Evolutionary conservation across 2,888 invertebrate species (phyloP).

Genomic region (Morpho deidamia): DNA sequence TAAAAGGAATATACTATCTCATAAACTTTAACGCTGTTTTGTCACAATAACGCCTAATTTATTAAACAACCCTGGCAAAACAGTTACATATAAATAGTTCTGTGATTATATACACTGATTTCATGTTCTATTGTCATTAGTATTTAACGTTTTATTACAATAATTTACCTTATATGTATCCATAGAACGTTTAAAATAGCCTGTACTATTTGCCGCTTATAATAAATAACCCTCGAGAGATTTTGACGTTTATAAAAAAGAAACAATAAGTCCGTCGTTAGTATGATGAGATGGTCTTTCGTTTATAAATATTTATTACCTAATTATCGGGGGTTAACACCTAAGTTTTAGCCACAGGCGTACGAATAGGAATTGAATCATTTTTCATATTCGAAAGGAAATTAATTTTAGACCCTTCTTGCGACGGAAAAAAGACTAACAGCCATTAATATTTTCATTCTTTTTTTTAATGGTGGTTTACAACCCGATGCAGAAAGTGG

Average conservation of each 20-base stretch:
- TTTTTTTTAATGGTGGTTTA: too few species aligned
- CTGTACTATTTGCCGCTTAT: background rate
- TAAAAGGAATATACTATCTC: too few species aligned
- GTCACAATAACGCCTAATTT: too few species aligned
- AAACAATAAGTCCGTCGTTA: conserved; percentile 31
- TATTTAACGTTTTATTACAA: background rate
- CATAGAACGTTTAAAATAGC: background rate
- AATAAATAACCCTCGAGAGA: conserved; percentile 2
- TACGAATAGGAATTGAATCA: conserved; percentile 1
- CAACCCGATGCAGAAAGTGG: too few species aligned
- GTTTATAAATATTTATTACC: conserved; percentile 75
- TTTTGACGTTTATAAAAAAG: conserved; percentile 13
- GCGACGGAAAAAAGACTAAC: too few species aligned
- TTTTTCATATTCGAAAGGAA: background rate
- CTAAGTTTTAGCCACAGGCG: conserved; percentile 42
- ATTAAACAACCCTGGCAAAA: conserved; percentile 23
- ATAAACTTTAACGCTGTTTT: too few species aligned
- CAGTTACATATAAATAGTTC: conserved; percentile 50
- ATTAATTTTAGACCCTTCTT: background rate
- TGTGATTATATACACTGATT: conserved; percentile 22
- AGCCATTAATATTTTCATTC: too few species aligned
- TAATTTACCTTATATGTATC: background rate
- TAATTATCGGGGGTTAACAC: conserved; percentile 62
- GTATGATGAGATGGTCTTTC: conserved; percentile 49
- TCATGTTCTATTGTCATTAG: background rate